These are phyloP conservation scores for Oscheius sp. DNA, from an alignment of 2,888 invertebrate species.

Conservation along the genomic window DNA sequence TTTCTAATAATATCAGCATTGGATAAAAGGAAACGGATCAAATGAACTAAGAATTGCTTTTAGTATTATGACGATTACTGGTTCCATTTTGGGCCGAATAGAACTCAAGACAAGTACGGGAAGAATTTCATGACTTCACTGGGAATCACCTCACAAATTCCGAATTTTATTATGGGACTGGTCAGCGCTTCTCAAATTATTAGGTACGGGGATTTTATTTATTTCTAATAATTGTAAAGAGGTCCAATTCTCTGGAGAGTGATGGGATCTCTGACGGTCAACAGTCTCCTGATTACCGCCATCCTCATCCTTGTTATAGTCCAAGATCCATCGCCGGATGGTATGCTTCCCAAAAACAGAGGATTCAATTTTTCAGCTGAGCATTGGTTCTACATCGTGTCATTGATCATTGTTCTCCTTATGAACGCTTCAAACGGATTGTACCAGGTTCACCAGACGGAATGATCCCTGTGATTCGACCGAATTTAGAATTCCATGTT, in stretches of 20 bases:
- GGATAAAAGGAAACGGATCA: no score
- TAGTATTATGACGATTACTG: slow-evolving; percentile 85
- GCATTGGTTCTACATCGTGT: slow-evolving; percentile 74
- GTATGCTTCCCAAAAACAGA: slow-evolving; percentile 30
- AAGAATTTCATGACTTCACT: slow-evolving; percentile 86
- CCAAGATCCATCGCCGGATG: slow-evolving; percentile 67
- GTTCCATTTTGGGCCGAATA: slow-evolving; percentile 75
- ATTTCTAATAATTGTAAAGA: not conserved
- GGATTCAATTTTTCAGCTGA: slow-evolving; percentile 68
- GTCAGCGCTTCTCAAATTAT: slow-evolving; percentile 67
- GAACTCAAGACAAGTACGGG: slow-evolving; percentile 76
- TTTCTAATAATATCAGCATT: no score
- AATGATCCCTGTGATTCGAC: not conserved
- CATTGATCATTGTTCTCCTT: slow-evolving; percentile 75
- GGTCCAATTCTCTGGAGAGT: slow-evolving; percentile 34
- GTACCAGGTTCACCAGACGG: slow-evolving; percentile 77
- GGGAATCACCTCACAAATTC: slow-evolving; percentile 90
- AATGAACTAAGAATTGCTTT: slow-evolving; percentile 39
- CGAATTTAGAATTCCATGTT: slow-evolving; percentile 85
- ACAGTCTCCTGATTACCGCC: slow-evolving; percentile 73
- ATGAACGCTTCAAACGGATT: slow-evolving; percentile 86
- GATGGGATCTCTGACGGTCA: slow-evolving; percentile 42
- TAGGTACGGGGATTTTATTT: slow-evolving; percentile 21
- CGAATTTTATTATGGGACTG: slow-evolving; percentile 88
- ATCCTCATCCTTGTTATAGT: slow-evolving; percentile 75